Base-by-base conservation (phyloP, 37 sponge, comb jelly and placozoan species). In the Mnemiopsis leidyi region DNA sequence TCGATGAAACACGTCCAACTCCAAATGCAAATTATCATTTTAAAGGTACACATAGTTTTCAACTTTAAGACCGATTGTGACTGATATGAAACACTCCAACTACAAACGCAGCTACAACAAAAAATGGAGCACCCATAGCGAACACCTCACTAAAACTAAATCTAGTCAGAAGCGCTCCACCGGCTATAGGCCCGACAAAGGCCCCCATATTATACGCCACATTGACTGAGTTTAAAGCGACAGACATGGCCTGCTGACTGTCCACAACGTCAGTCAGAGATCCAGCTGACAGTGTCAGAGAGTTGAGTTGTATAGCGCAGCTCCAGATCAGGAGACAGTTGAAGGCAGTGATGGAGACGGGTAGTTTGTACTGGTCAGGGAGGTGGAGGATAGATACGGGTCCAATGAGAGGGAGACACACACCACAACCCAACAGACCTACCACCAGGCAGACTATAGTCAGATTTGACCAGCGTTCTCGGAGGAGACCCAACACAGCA, bases 131-230 rank as follows among this genome's bases (percentile, higher is more conserved):
- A 0, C 82, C 82, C 33, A 79, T 16, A 1, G 36, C 82, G 32
- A 79, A 79, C 3, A 79, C 82, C 36, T 33, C 23, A 16, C 36
- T 28, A 32, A 29, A 32, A 79, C 31, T 9, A 16, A 79, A 30
- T 9, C 21, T 3, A 37, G 20, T 35, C 20, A 35, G 7, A 5
- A 79, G 29, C 2, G 9, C 7, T 2, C 37, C 82, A 16, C 21
- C 82, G 1, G 32, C 9, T 1, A 79, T 23, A 13, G 82, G 82
- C 2, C 38, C 82, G 23, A 79, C 38, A 33, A 79, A 36, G 36
- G 82, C 82, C 38, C 82, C 82, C 9, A 79, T 9, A 33, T 79
- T 79, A 79, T 79, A 79, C 9, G 82, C 35, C 36, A 79, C 82
- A 28, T 20, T 16, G 21, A 20, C 33, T 2, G 29, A 34, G 82